These are phyloP conservation scores for Pampusana beccarii DNA, from an alignment of 2,113 vertebrate species.

Conservation along the genomic window DNA sequence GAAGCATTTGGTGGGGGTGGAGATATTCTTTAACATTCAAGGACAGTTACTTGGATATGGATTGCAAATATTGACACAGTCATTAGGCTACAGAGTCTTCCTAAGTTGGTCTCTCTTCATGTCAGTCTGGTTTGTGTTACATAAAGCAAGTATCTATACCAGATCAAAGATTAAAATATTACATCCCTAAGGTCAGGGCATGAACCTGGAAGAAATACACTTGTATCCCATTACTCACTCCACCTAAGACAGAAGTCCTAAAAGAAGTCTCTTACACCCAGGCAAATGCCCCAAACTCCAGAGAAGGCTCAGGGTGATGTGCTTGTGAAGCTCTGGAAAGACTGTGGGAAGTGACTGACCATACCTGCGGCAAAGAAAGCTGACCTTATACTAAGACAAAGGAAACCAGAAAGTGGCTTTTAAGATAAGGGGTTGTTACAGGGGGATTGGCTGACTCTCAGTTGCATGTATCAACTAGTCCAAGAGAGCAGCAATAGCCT, in stretches of 20 bases:
- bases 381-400: neutral
- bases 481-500: neutral
- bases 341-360: neutral
- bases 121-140: neutral
- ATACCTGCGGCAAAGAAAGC: neutral
- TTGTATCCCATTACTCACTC: neutral
- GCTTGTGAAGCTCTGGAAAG: neutral
- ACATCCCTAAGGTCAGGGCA: neutral
- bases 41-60: neutral
- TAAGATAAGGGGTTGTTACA: neutral
- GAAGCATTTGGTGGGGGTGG: neutral
- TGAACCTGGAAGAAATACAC: neutral
- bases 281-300: neutral
- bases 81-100: neutral
- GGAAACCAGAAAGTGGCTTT: accelerated
- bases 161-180: neutral
- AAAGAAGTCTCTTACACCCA: neutral
- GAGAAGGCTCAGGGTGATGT: neutral
- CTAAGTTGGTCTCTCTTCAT: neutral
- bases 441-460: neutral
- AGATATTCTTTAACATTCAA: neutral
- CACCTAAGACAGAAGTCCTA: neutral
- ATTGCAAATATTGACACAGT: neutral
- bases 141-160: neutral
- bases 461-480: neutral